Base-by-base conservation (phyloP, 1,140 invertebrate species). In the Drosophila serrata region DNA sequence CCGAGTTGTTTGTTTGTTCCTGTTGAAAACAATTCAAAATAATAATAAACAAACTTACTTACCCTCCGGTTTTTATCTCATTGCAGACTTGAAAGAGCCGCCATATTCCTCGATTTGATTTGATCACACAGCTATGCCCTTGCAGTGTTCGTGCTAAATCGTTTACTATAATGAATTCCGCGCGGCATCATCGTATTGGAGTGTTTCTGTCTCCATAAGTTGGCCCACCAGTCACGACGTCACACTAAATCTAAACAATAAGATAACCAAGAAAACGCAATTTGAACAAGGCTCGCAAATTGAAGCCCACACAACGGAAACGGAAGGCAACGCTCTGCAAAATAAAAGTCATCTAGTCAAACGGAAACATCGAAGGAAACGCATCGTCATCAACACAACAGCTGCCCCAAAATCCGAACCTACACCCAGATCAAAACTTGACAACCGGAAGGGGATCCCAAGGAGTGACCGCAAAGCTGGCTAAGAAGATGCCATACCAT, bases 171-270 rank as follows among this genome's bases (percentile, higher is more conserved):
- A 92, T 92, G 92, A 92, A 92, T 91, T 92, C 90, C 43, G 85
- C 90, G 79, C 81, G 90, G 74, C 92, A 92, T 87, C 88, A 92
- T 92, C 91, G 92, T 81, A 90, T 91, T 91, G 92, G 92, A 90
- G 92, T 92, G 63, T 92, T 92, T 92, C 79, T 92, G 82, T 92
- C 92, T 92, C 92, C 92, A 92, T 92, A 92, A 87, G 59, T 70
- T 79, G 45, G 58, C 72, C 72, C 72, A 55, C 57, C 15, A 55
- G 57, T 24, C 33, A 60, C 29, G 24, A 64, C 39, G 43, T 35
- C n/a, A 55, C 60, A 35, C n/a, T 31, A 24, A 60, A 43, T 35
- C 55, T 37, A 67, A 70, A 27, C 39, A 53, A 42, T 42, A 62
- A 67, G 17, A 37, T 37, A 58, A 60, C 46, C 33, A 51, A 17